A percentile compares a stretch with the other conserved stretches of the same genome.
Conservation (phyloP, 2,797 vertebrate genomes). For the Crocodylus rhombifer region DNA sequence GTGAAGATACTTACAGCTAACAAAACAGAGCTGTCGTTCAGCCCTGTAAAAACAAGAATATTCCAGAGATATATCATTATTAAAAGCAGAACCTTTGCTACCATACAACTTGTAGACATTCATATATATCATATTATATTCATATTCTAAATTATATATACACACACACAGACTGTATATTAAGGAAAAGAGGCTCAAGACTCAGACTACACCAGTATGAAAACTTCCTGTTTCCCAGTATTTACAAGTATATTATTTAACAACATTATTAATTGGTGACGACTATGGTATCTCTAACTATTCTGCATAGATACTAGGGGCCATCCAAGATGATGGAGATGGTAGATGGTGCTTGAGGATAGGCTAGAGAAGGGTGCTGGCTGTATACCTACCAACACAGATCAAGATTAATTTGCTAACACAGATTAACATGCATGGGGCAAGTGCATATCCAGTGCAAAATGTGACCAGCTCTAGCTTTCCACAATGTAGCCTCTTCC, state of each 20-base stretch:
- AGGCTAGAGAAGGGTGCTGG: no score
- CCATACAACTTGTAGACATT: not conserved
- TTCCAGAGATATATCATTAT: not conserved
- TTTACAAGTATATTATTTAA: not conserved
- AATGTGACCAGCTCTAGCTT: not conserved
- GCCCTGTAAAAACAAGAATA: constrained; percentile 64
- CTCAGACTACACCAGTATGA: not conserved
- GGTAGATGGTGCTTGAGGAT: not conserved
- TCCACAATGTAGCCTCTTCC: not conserved
- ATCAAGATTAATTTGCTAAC: rapidly evolving
- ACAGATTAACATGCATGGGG: not conserved
- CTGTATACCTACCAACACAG: not conserved
- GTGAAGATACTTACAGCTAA: constrained; percentile 72
- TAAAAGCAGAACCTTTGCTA: not conserved
- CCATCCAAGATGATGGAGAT: no score
- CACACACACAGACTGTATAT: no score
- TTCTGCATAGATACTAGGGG: not conserved
- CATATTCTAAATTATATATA: no score
- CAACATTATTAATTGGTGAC: not conserved
- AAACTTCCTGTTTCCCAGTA: not conserved
- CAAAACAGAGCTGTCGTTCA: constrained; percentile 47
- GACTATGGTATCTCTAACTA: not conserved
- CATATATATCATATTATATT: no score
- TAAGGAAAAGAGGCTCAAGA: not conserved
- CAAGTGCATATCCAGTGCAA: not conserved